Conservation (phyloP, 2,113 vertebrate genomes). For the Pyxicephalus adspersus region DNA sequence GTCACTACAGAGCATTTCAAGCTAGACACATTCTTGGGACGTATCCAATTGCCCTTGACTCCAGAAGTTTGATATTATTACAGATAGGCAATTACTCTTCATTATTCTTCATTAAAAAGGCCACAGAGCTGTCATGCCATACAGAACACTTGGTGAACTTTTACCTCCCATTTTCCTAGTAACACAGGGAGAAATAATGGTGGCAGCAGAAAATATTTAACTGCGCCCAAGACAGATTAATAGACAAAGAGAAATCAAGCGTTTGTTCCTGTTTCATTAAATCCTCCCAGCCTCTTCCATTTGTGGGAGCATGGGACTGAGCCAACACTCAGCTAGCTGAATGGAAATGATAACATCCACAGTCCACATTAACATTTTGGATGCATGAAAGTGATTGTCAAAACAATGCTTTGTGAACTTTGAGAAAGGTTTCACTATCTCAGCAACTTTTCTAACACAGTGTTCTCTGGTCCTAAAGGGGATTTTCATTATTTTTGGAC, state of each 20-base stretch:
- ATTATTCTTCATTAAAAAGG: slow-evolving; percentile 58
- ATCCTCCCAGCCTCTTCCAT: slow-evolving; percentile 57
- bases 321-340: slow-evolving; percentile 50
- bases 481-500: too few species aligned
- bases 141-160: slow-evolving; percentile 45
- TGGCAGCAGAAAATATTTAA: slow-evolving; percentile 57
- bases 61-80: slow-evolving; percentile 56
- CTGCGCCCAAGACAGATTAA: slow-evolving; percentile 57
- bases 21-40: slow-evolving; percentile 53
- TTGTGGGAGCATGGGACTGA: slow-evolving; percentile 54
- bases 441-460: not conserved
- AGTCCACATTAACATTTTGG: slow-evolving; percentile 43
- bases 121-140: slow-evolving; percentile 41
- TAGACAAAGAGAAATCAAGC: slow-evolving; percentile 58
- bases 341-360: slow-evolving; percentile 53
- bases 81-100: slow-evolving; percentile 57
- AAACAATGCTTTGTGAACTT: not conserved
- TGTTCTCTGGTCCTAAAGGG: too few species aligned
- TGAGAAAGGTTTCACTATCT: not conserved
- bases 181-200: slow-evolving; percentile 52
- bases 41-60: slow-evolving; percentile 56
- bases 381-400: not conserved
- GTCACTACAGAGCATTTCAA: slow-evolving; percentile 28
- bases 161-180: slow-evolving; percentile 56
- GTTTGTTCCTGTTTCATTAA: slow-evolving; percentile 57